These are phyloP conservation scores for Sphyrna mokarran DNA, from an alignment of 2,113 vertebrate genomes.

Conservation along the genomic window DNA sequence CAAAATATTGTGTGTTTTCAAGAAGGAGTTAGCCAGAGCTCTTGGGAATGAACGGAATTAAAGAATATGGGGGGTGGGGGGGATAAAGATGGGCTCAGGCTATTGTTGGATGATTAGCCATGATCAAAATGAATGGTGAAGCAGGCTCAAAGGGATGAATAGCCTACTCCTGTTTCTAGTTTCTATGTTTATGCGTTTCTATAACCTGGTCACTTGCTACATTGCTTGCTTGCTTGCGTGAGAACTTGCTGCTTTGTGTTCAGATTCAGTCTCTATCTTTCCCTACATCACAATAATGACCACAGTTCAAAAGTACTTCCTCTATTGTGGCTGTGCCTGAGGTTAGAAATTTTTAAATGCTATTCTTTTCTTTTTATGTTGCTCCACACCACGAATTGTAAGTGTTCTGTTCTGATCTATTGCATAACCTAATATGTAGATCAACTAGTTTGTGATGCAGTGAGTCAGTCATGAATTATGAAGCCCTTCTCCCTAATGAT, in stretches of 20 bases:
- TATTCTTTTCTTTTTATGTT: background rate
- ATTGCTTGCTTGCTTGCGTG: background rate
- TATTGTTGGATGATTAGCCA: too few relatives aligned
- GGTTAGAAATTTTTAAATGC: background rate
- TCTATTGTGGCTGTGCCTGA: background rate
- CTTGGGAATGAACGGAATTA: too few relatives aligned
- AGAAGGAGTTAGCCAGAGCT: too few relatives aligned
- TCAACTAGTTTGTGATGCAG: background rate
- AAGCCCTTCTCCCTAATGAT: background rate
- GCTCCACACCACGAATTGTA: background rate
- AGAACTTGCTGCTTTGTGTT: background rate
- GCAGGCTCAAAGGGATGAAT: too few relatives aligned
- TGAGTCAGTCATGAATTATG: slow-evolving; percentile 19
- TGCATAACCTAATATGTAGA: background rate
- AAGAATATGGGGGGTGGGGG: too few relatives aligned
- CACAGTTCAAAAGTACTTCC: background rate
- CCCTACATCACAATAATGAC: background rate
- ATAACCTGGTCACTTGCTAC: background rate
- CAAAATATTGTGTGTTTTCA: too few relatives aligned
- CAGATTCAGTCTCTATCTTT: background rate
- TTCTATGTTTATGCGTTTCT: too few relatives aligned
- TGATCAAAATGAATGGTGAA: too few relatives aligned
- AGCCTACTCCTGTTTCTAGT: too few relatives aligned
- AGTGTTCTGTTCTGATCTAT: background rate
- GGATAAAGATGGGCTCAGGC: too few relatives aligned